Evolutionary conservation across 2,113 vertebrate species (phyloP).

Genomic region (Apeltes quadracus): DNA sequence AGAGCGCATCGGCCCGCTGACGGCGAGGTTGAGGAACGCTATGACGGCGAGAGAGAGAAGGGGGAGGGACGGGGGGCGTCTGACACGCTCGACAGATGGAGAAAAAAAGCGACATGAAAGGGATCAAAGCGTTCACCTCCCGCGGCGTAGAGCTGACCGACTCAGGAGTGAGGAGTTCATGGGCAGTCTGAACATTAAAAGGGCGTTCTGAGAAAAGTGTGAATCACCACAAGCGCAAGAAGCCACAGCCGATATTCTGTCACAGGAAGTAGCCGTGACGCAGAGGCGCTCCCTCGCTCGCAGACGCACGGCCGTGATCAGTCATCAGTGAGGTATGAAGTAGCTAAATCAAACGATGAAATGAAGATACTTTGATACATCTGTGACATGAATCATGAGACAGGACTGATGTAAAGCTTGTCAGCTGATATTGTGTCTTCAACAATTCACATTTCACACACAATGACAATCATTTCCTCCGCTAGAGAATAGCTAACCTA

Average conservation of each 20-base stretch:
- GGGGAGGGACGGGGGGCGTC: background rate
- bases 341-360: background rate
- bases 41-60: slow-evolving; percentile 29
- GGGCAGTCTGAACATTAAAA: background rate
- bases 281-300: background rate
- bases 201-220: background rate
- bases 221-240: background rate
- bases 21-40: slow-evolving; percentile 4
- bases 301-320: background rate
- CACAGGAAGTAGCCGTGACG: background rate
- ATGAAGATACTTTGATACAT: background rate
- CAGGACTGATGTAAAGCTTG: background rate
- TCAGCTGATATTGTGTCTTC: background rate
- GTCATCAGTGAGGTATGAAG: background rate
- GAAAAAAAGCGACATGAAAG: too few species aligned
- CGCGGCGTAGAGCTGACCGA: too few species aligned
- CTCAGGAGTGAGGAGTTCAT: too few species aligned
- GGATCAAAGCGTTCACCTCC: too few species aligned
- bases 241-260: background rate
- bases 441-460: background rate
- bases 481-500: background rate
- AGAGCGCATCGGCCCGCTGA: slow-evolving; percentile 44
- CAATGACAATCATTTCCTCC: background rate
- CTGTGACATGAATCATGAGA: background rate
- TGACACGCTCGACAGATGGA: slow-evolving; percentile 48